Conservation (phyloP, 2,113 vertebrate species). For the Eclectus roratus region DNA sequence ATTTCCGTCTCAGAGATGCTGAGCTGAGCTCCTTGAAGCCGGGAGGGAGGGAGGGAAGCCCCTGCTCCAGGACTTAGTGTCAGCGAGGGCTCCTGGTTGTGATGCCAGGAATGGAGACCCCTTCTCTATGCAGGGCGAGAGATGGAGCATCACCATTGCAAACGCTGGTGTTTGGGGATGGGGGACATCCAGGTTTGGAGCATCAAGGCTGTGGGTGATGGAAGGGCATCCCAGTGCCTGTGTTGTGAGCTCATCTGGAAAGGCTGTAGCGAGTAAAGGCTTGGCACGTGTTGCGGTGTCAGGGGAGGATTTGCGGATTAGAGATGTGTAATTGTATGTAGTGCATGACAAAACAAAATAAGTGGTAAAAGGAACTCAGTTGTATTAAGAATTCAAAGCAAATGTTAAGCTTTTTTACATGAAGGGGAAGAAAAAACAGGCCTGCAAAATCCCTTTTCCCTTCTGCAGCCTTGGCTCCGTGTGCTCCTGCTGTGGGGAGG, state of each 20-base stretch:
- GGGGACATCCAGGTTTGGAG: background rate
- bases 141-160: rapidly evolving
- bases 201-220: background rate
- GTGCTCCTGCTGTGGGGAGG: rapidly evolving
- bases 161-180: rapidly evolving
- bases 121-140: too few species aligned
- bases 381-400: constrained; percentile 58
- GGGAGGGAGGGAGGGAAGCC: background rate
- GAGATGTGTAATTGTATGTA: constrained; percentile 61
- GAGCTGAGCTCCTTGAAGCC: constrained; percentile 17
- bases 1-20: constrained; percentile 24
- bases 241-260: background rate
- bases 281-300: constrained; percentile 50
- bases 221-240: background rate
- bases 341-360: constrained; percentile 69
- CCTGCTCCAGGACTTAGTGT: background rate
- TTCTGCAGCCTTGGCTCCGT: background rate
- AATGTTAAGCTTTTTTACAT: constrained; percentile 23
- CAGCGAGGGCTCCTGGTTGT: background rate
- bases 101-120: background rate
- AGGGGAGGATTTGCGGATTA: constrained; percentile 69
- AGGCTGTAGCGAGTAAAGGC: background rate
- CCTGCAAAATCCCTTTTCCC: background rate
- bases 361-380: constrained; percentile 54
- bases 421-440: background rate